Evolutionary conservation across 2,797 vertebrate genomes (phyloP), one percentile per base, ranked within the genome.

Genomic region (Pachyuromys duprasi): DNA sequence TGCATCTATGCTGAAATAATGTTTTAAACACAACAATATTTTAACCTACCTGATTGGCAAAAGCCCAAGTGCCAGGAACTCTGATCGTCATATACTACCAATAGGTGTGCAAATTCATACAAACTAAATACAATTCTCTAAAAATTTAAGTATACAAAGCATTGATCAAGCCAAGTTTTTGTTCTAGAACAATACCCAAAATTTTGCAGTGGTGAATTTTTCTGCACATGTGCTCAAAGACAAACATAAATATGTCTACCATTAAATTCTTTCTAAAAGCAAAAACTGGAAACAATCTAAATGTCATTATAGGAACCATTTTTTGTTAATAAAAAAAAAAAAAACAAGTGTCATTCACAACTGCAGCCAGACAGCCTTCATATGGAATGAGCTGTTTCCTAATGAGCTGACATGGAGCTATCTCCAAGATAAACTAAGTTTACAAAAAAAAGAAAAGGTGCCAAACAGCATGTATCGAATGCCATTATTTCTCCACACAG

Each of bases 311-410:
- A 78, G 18, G 84, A 86, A 78, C 53, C 5, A 33, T 60, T 36
- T 80, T 60, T 55, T 79, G 31, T 33, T 79, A 55, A 75, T 12
- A 2, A 45, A 8, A 18, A 72, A 36, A 45, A 14, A 49, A 11
- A 49, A 49, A 49, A 49, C 31, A 31, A 45, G 74, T 33, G 31
- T 11, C 31, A 14, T 55, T n/a, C 49, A 57, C 31, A 22, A 79
- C 49, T 55, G 49, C 7, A 33, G 49, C 28, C 28, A 33, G 42
- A 26, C 39, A 55, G 15, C n/a, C 67, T 90, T 93, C 87, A 70
- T 33, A 94, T 82, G 93, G 36, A 80, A 92, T 36, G 49, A 87
- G 8, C 28, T 82, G 81, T 91, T 90, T 94, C 74, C 62, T 45
- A 49, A 22, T 82, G 9, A 81, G 45, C 36, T 89, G 20, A 36